Evolutionary conservation across 2,113 vertebrate species (phyloP), one percentile per base, ranked within the genome.

Genomic region (Corapipo altera): DNA sequence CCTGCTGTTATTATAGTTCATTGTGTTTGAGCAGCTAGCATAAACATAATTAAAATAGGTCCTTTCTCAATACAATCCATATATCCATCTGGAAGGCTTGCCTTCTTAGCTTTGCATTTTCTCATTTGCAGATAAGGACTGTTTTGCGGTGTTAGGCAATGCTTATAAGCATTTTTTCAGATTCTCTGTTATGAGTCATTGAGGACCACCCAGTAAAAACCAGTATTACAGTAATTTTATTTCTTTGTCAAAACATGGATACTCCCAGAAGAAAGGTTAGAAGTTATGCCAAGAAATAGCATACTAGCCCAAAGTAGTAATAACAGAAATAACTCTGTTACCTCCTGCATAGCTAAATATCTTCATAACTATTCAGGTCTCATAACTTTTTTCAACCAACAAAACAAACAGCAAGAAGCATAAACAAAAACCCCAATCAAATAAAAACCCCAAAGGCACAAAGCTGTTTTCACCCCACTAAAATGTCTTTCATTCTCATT

Each of bases 181-280:
- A 66, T 67, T 74, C 12, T 74, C 46, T 77, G 12, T 64, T 79
- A 57, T 30, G 48, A 75, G 46, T 76, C 37, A 23, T 27, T 75
- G 39, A 75, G 51, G 72, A 74, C 65, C 84, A 92, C 88, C 54
- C 82, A 92, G 65, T 35, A 70, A 65, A 76, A 82, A n/a, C 0
- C 39, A 59, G 37, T n/a, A 55, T 72, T 85, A 24, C 8, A 85
- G 28, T 71, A 2, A 55, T 83, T 82, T 78, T 24, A 73, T 80
- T 90, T 91, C 48, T 77, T 30, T 85, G 22, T 80, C 72, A 88
- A 85, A 92, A 48, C 61, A 91, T 18, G 23, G n/a, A 82, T 39
- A 46, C 8, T 85, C 55, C 51, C 85, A 82, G 54, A 85, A 70
- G 55, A 88, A 91, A 89, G 18, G 57, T 67, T 80, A 64, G 39